Evolutionary conservation across 2,888 invertebrate genomes (phyloP).

Genomic region (Tachina fera): DNA sequence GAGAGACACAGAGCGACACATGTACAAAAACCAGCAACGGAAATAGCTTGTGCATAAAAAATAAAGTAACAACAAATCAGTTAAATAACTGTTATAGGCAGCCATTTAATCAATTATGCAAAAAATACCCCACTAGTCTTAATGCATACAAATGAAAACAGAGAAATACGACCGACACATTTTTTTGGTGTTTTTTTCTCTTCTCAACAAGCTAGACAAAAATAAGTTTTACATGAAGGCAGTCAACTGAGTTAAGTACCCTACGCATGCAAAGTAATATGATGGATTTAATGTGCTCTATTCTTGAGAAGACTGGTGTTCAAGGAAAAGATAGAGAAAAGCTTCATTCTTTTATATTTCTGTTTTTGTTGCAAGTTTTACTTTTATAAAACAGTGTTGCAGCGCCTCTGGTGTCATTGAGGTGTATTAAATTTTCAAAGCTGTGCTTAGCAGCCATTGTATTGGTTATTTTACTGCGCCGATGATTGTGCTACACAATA

Average conservation of each 20-base stretch:
- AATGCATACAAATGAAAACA: conserved; percentile 27
- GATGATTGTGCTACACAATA: no score
- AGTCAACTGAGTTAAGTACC: background rate
- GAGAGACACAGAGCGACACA: background rate
- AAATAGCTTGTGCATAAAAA: conserved; percentile 1
- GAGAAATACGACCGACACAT: background rate
- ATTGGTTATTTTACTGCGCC: no score
- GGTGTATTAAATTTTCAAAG: no score
- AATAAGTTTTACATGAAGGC: no score
- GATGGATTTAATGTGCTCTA: background rate
- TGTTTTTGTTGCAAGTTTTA: no score
- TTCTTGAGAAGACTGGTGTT: no score
- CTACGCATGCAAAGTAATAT: conserved; percentile 3
- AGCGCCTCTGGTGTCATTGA: no score
- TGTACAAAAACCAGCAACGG: background rate
- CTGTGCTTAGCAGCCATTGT: no score
- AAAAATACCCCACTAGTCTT: conserved; percentile 70
- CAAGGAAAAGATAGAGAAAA: no score
- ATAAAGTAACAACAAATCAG: conserved; percentile 39
- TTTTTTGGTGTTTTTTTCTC: background rate
- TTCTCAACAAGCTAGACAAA: background rate
- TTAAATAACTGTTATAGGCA: conserved; percentile 75
- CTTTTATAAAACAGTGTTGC: no score
- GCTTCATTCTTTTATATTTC: no score
- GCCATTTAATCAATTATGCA: conserved; percentile 82